Evolutionary conservation across 2,888 invertebrate genomes (phyloP).

Genomic region (Ferdinandea cuprea): DNA sequence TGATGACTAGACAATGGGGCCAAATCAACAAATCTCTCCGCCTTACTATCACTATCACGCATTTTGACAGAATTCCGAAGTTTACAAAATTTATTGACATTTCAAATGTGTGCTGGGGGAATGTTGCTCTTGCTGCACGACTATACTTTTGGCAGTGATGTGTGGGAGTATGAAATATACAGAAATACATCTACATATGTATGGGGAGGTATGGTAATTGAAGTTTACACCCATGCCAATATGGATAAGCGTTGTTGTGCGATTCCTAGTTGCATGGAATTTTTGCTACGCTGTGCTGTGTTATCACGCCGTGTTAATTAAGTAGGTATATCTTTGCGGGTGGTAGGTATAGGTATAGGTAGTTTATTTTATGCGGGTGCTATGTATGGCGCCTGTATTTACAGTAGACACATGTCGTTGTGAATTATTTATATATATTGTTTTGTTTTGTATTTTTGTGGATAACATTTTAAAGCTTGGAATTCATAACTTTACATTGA

Average conservation of each 20-base stretch:
- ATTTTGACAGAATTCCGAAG: constrained; percentile 11
- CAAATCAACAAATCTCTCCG: constrained; percentile 18
- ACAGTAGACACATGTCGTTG: constrained; percentile 11
- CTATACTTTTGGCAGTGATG: background rate
- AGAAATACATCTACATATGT: too few relatives aligned
- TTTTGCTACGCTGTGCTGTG: constrained; percentile 24
- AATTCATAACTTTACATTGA: too few relatives aligned
- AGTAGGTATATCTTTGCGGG: constrained; percentile 4
- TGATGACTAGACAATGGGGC: constrained; percentile 1
- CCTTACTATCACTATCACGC: constrained; percentile 1
- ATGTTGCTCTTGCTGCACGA: background rate
- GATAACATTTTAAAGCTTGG: too few relatives aligned
- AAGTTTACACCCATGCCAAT: constrained; percentile 47
- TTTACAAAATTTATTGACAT: constrained; percentile 25
- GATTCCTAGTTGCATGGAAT: constrained; percentile 25
- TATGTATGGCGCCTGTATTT: background rate
- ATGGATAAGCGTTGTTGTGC: constrained; percentile 29
- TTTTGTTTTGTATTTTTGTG: constrained; percentile 19
- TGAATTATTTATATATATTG: constrained; percentile 36
- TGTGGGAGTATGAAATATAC: background rate
- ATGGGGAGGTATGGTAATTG: constrained; percentile 34
- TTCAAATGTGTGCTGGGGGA: constrained; percentile 2
- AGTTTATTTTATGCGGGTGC: background rate
- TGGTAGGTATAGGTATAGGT: too few relatives aligned
- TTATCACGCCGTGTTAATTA: constrained; percentile 21